Percentiles rank a stretch among this genome's conserved stretches.
These are phyloP conservation scores for Hapalemur alaotrensis DNA, from an alignment of 2,797 vertebrate species.

Conservation along the genomic window DNA sequence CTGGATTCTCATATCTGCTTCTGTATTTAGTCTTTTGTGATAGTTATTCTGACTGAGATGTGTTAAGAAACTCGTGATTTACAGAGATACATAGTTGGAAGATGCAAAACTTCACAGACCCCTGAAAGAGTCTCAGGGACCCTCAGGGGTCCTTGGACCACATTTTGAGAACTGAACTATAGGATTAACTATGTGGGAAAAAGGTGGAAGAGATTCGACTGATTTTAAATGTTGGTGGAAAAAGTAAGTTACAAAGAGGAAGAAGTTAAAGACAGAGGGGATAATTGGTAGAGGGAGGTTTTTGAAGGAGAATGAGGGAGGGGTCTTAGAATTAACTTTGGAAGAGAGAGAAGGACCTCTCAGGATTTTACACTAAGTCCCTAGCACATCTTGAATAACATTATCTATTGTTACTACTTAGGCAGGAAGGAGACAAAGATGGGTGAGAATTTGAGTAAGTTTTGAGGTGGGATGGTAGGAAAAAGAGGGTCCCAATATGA, in stretches of 20 bases:
- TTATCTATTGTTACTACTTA: not conserved
- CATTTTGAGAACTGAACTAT: slow-evolving; percentile 13
- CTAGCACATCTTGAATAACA: not conserved
- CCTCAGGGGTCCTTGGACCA: not conserved
- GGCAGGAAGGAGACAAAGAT: not conserved
- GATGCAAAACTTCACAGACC: not conserved
- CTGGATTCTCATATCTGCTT: not conserved
- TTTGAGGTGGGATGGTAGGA: not conserved
- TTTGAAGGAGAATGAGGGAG: not conserved
- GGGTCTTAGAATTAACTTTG: not conserved
- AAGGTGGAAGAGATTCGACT: not conserved
- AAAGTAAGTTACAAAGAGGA: not conserved
- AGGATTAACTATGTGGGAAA: not conserved
- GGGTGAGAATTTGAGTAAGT: slow-evolving; percentile 16
- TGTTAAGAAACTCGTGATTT: not conserved
- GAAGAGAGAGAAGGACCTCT: not conserved
- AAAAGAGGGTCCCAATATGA: not conserved
- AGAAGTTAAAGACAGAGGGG: slow-evolving; percentile 1
- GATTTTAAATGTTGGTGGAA: slow-evolving; percentile 23
- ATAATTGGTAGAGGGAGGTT: not conserved
- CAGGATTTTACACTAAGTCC: not conserved
- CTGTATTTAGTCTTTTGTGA: not conserved
- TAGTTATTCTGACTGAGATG: slow-evolving; percentile 25
- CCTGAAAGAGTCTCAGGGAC: not conserved
- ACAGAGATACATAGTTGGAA: not conserved